Evolutionary conservation across 2,797 vertebrate species (phyloP).

Genomic region (Ctenochaetus hawaiiensis): DNA sequence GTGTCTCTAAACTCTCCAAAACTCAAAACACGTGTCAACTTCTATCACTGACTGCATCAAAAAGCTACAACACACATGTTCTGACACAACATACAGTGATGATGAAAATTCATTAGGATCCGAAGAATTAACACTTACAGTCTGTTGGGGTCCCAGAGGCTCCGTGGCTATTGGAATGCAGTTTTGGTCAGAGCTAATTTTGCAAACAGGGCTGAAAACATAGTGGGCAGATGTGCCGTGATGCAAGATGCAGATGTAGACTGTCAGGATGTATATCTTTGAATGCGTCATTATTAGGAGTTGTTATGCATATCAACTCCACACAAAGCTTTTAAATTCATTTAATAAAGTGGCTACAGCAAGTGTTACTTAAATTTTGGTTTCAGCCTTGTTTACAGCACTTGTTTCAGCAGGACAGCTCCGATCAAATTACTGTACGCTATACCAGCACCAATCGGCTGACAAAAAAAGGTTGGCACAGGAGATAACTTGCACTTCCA

Average conservation of each 20-base stretch:
- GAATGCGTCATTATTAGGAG: conserved; percentile 16
- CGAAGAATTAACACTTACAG: conserved; percentile 6
- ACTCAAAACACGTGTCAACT: background rate
- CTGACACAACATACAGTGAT: background rate
- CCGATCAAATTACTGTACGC: no score
- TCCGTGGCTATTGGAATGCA: conserved; percentile 6
- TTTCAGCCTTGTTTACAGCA: no score
- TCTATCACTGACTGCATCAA: background rate
- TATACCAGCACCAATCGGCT: no score
- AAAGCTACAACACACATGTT: background rate
- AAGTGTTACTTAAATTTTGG: no score
- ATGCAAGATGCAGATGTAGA: conserved; percentile 32
- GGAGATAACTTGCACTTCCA: no score
- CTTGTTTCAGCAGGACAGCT: no score
- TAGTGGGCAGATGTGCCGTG: conserved; percentile 9
- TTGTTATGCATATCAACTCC: conserved; percentile 23
- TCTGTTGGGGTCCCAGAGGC: conserved; percentile 1
- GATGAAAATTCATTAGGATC: conserved; percentile 4
- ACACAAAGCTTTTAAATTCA: conserved; percentile 17
- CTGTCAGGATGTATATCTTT: conserved; percentile 40
- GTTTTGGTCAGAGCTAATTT: conserved; percentile 27
- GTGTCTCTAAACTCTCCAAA: conserved; percentile 2
- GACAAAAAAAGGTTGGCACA: no score
- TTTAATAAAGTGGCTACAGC: no score
- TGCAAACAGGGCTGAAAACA: conserved; percentile 28